Percentiles rank a stretch among this genome's conserved stretches.
Evolutionary conservation across 2,797 vertebrate genomes (phyloP).

Genomic region (Oryzias dopingdopingensis): DNA sequence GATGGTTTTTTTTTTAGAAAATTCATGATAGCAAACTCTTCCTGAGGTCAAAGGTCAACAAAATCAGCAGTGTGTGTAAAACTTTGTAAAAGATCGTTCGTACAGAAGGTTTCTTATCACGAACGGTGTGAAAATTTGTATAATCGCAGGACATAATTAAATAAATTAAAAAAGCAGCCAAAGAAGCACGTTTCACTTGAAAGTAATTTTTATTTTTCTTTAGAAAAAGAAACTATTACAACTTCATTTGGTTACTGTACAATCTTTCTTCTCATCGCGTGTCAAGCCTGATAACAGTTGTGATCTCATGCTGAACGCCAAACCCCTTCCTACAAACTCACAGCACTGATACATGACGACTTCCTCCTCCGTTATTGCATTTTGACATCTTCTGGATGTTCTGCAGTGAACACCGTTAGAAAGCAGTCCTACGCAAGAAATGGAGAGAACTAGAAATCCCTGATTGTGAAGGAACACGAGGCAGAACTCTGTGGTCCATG

Average conservation of each 20-base stretch:
- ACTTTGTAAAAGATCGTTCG: no score
- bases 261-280: slow-evolving; percentile 66
- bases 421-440: slow-evolving; percentile 58
- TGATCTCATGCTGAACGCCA: slow-evolving; percentile 79
- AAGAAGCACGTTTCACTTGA: slow-evolving; percentile 54
- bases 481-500: slow-evolving; percentile 67
- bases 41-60: no score
- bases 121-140: no score
- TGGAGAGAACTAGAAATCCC: slow-evolving; percentile 71
- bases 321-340: slow-evolving; percentile 66
- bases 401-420: slow-evolving; percentile 57
- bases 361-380: slow-evolving; percentile 38
- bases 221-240: slow-evolving; percentile 81
- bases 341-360: slow-evolving; percentile 69
- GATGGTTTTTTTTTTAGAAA: no score
- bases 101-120: no score
- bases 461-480: slow-evolving; percentile 61
- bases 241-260: slow-evolving; percentile 81
- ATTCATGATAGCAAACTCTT: no score
- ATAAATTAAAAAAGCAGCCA: slow-evolving; percentile 33
- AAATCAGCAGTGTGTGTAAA: no score
- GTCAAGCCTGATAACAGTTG: slow-evolving; percentile 66
- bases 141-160: background rate
- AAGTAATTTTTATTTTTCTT: slow-evolving; percentile 76
- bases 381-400: slow-evolving; percentile 52